These are phyloP conservation scores for Nesoenas mayeri DNA, from an alignment of 2,113 vertebrate genomes.

Conservation along the genomic window DNA sequence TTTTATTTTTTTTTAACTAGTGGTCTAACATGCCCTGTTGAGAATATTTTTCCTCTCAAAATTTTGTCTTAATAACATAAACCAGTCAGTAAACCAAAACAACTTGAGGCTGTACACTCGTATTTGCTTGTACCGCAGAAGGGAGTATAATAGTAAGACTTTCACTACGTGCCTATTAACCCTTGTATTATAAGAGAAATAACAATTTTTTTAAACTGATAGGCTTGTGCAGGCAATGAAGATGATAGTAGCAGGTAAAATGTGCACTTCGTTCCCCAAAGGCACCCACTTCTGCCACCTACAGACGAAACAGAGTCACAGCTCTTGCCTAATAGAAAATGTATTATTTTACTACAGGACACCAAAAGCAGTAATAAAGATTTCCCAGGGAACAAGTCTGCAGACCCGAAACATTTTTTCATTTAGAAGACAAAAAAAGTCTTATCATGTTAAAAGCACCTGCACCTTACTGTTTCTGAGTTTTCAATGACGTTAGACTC, in stretches of 20 bases:
- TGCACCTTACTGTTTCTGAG: background rate
- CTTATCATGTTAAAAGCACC: background rate
- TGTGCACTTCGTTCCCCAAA: background rate
- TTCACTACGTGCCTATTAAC: background rate
- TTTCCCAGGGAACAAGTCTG: accelerated
- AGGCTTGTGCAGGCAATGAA: background rate
- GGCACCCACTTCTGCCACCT: constrained; percentile 45
- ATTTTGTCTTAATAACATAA: background rate
- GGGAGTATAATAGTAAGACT: background rate
- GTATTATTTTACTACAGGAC: background rate
- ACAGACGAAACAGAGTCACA: background rate
- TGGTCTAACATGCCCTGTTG: background rate
- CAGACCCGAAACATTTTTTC: background rate
- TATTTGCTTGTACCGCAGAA: background rate
- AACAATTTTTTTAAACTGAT: background rate
- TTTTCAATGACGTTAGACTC: background rate
- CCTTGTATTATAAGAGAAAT: background rate
- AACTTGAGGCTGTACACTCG: background rate
- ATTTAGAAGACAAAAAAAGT: background rate
- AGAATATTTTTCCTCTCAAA: background rate
- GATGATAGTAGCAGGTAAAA: no score
- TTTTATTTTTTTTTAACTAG: background rate
- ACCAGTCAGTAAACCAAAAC: background rate
- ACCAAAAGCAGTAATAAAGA: background rate
- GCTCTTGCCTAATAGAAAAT: background rate